Evolutionary conservation across 2,797 vertebrate species (phyloP), one percentile per base, ranked within the genome.

Genomic region (Premnoplex brunnescens): DNA sequence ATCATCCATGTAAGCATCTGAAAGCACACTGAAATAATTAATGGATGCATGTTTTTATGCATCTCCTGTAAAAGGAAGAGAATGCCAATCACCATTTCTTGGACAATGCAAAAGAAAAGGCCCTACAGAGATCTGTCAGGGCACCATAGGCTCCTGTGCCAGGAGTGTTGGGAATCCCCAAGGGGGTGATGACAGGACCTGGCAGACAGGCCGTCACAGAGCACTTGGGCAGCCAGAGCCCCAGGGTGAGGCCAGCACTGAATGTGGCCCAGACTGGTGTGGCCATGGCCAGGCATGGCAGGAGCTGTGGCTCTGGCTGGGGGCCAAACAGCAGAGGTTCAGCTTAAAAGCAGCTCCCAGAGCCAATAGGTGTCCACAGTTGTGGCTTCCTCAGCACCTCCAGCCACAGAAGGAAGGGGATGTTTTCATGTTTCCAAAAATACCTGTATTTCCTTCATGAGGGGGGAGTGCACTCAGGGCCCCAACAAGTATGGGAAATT

Each of bases 111-210:
- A 63, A 49, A 6, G 9, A 63, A 43, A 81, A 71, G 44, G 14
- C 2, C 3, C 12, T 34, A 12, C 34, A 56, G 44, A 59, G 14
- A 67, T 44, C 18, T 27, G 26, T n/a, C 60, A 58, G 56, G 43
- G 23, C 7, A 48, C 17, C 0, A 2, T 1, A 5, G 36, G 6
- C 12, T 41, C n/a, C 46, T 52, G 15, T 27, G 43, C 22, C 46
- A 54, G 32, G 16, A 15, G 12, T 18, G 23, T 8, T 0, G 0
- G 24, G 21, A 10, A 10, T 51, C 23, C 7, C 44, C 2, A 2
- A 6, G 5, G n/a, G 14, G 2, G 1, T 20, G 43, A 64, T 4
- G 36, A n/a, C 41, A 46, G 30, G 34, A 72, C 41, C 60, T 17
- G 64, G n/a, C 44, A 59, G n/a, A 10, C 58, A 34, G 28, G 34